phyloP scores from a whole-genome alignment of 2,888 invertebrate species.

The Gortyna flavago region DNA sequence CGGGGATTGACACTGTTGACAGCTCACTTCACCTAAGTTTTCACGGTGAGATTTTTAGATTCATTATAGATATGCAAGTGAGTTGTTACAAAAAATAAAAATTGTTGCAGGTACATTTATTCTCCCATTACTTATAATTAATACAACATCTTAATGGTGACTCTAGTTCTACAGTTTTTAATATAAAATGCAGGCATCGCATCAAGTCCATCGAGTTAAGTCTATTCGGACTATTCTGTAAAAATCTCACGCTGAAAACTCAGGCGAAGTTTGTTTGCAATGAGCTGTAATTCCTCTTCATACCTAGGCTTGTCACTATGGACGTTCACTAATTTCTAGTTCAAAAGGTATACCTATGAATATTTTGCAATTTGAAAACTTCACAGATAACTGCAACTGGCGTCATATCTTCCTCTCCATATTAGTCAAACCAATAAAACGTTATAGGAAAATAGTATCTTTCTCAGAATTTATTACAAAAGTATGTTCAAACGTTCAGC shows the following conservation, averaged over 20 bases:
- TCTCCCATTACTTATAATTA: background rate
- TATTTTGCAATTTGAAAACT: background rate
- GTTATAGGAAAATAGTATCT: background rate
- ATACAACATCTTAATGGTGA: background rate
- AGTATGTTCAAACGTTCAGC: background rate
- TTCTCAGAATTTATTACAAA: slow-evolving; percentile 19
- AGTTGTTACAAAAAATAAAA: no score
- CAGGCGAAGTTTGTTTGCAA: background rate
- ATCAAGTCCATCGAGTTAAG: background rate
- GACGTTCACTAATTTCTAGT: background rate
- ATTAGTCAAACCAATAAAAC: background rate
- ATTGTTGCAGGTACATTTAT: background rate
- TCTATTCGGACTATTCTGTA: background rate
- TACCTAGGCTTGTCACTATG: background rate
- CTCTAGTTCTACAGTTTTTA: background rate
- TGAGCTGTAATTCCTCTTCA: background rate
- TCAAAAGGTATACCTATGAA: background rate
- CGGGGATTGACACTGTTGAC: no score
- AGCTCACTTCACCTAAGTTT: no score
- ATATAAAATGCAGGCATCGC: background rate
- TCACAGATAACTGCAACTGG: background rate
- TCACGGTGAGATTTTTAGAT: no score
- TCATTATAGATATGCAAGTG: no score
- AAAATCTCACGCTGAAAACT: background rate
- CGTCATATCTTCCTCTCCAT: background rate